Conservation (phyloP, 2,113 vertebrate genomes). For the Oncorhynchus tshawytscha region DNA sequence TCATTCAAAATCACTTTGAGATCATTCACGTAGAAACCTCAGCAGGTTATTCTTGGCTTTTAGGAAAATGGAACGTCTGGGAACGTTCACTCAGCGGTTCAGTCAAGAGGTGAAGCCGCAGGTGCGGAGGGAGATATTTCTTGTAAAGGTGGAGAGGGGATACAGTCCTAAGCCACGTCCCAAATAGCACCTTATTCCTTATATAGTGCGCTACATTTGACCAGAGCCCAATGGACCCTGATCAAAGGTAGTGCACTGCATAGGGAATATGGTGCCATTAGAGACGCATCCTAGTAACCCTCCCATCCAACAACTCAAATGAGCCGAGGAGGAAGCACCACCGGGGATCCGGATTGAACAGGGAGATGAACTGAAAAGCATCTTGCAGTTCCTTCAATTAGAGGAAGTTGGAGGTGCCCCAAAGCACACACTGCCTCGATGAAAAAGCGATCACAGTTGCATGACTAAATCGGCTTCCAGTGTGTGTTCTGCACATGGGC, state of each 20-base stretch:
- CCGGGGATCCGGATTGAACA: slow-evolving; percentile 33
- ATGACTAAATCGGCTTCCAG: slow-evolving; percentile 22
- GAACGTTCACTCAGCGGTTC: slow-evolving; percentile 34
- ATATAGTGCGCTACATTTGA: too few relatives aligned
- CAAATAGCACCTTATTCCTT: too few relatives aligned
- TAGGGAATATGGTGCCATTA: too few relatives aligned
- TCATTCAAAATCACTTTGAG: slow-evolving; percentile 29
- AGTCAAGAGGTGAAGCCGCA: slow-evolving; percentile 51
- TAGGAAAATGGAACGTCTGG: slow-evolving; percentile 15
- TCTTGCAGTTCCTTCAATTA: slow-evolving; percentile 57
- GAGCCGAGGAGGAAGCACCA: slow-evolving; percentile 48
- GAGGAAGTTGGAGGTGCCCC: slow-evolving; percentile 57
- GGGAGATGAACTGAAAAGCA: slow-evolving; percentile 40
- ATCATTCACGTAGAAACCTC: slow-evolving; percentile 48
- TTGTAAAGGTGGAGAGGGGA: slow-evolving; percentile 14
- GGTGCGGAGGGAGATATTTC: slow-evolving; percentile 36
- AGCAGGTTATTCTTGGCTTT: slow-evolving; percentile 42
- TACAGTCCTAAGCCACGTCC: slow-evolving; percentile 8
- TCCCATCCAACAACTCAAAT: slow-evolving; percentile 52
- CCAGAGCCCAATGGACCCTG: too few relatives aligned
- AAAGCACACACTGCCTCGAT: slow-evolving; percentile 56
- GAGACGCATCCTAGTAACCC: slow-evolving; percentile 17
- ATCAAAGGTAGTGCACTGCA: too few relatives aligned
- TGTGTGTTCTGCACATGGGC: slow-evolving; percentile 35
- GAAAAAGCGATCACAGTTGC: slow-evolving; percentile 52